phyloP scores from a whole-genome alignment of 2,113 vertebrate species.

The Delphinapterus leucas region DNA sequence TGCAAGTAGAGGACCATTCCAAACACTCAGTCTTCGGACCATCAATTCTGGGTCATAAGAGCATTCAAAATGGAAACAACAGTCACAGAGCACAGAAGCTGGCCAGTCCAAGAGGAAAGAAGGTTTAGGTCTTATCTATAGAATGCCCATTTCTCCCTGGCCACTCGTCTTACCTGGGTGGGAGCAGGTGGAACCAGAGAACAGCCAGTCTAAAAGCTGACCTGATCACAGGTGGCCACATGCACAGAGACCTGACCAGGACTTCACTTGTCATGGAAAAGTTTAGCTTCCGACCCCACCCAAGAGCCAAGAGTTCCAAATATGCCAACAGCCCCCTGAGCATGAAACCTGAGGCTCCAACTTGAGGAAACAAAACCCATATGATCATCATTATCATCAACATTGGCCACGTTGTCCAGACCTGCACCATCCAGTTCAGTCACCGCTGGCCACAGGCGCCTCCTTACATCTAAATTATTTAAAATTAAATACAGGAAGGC shows the following conservation, averaged over 20 bases:
- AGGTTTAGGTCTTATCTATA: neutral
- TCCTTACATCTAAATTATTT: neutral
- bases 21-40: neutral
- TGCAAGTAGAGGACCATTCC: neutral
- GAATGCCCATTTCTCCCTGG: neutral
- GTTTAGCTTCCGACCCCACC: neutral
- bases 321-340: neutral
- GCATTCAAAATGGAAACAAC: neutral
- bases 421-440: neutral
- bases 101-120: neutral
- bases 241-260: neutral
- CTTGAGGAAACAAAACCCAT: neutral
- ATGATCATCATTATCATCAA: neutral
- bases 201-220: neutral
- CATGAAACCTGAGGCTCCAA: neutral
- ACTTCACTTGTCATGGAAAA: neutral
- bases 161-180: neutral
- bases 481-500: neutral
- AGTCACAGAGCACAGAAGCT: neutral
- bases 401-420: neutral
- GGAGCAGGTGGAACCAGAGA: neutral
- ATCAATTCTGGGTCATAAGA: neutral
- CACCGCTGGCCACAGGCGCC: neutral
- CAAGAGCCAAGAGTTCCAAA: neutral
- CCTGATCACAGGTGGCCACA: neutral